Evolutionary conservation across 2,888 invertebrate genomes (phyloP), one percentile per base, ranked within the genome.

Genomic region (Chrysotoxum bicinctum): DNA sequence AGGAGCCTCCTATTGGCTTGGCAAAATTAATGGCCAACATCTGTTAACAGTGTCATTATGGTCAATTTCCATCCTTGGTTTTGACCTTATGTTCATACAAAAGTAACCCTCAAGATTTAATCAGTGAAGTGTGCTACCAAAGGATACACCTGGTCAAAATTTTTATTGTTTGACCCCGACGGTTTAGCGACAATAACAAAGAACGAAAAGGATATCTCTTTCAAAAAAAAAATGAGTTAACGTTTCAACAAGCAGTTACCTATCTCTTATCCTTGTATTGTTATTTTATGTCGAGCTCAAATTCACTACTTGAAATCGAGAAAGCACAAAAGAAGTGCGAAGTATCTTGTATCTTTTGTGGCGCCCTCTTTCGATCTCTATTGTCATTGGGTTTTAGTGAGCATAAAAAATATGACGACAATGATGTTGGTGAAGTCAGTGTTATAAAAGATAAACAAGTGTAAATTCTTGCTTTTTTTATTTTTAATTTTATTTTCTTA

Each of bases 391-490:
- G 45, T 30, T 56, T 60, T 21, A 66, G 52, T 56, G 48, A 23
- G 45, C n/a, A 45, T 14, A 52, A 56, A 43, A 43, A 70, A 23
- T 21, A 30, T 40, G 58, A 69, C 69, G 62, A 56, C 56, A 78
- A 78, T 77, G 66, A 69, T 74, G 69, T 69, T 76, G 74, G 37
- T 64, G 43, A 56, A 66, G 72, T 76, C 76, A 54, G 32, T 76
- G 76, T 56, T 62, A 58, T 80, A 80, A 85, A 76, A 85, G 80
- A 85, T 85, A 85, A 85, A 85, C 80, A 80, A 85, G 80, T 85
- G 73, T 70, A 80, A 80, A 85, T 85, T 73, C 69, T 62, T 68
- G 21, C 5, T 7, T 58, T 43, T 64, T 52, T 68, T 70, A n/a
- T 48, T 62, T 56, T 66, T 16, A 76, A 50, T 77, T 78, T 77